Conservation (phyloP, 2,113 vertebrate genomes). For the human (Homo sapiens) region DNA sequence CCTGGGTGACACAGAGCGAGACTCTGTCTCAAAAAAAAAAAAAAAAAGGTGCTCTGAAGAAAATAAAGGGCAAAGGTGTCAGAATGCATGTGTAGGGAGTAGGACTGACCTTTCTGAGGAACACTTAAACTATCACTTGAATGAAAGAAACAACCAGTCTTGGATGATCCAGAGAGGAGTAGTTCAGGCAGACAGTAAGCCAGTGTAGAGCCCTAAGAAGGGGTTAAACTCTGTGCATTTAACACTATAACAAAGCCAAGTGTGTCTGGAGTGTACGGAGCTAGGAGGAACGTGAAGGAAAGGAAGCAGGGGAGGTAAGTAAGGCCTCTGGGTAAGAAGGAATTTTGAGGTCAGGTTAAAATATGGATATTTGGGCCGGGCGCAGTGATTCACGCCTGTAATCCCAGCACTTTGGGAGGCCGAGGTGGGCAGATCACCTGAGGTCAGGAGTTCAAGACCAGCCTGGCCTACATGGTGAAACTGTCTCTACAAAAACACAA, state of each 20-base stretch:
- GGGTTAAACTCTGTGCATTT: background rate
- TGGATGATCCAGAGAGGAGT: background rate
- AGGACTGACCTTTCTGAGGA: background rate
- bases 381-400: no score
- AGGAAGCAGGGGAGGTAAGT: background rate
- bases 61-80: background rate
- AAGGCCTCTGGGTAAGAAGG: background rate
- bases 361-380: background rate
- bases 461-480: no score
- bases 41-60: background rate
- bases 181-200: background rate
- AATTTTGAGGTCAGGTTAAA: conserved; percentile 31
- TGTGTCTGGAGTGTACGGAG: background rate
- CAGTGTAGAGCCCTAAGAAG: background rate
- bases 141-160: background rate
- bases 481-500: no score
- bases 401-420: no score
- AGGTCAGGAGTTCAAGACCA: no score
- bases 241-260: background rate
- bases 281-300: background rate
- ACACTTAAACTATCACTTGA: background rate
- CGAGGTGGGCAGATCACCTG: no score
- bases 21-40: no score
- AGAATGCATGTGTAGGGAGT: background rate
- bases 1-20: no score